Base-by-base conservation (phyloP, 2,888 invertebrate species). In the Lapara coniferarum region DNA sequence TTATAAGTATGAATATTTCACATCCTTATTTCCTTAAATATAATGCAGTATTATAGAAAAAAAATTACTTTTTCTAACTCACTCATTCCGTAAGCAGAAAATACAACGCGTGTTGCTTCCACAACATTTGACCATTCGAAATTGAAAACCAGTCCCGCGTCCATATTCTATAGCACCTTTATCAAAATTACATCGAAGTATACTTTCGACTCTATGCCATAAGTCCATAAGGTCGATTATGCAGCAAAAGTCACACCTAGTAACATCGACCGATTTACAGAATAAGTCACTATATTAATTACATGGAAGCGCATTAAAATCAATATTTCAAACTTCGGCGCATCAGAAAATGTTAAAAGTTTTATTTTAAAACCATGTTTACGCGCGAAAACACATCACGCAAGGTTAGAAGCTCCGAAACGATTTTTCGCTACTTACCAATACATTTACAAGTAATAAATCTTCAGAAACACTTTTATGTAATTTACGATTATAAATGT, bases 231-330 rank as follows among this genome's bases (percentile, higher is more conserved):
- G 80, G 82, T 77, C 72, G 69, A 87, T 72, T 82, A 80, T 88
- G 69, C 77, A 75, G 77, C 78, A 80, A 71, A 75, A 76, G 70
- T 70, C 70, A 69, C 71, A 52, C 76, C 81, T 81, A 74, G 75
- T 74, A 75, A 77, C 72, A 71, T 79, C 80, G 87, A 78, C 76
- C 82, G 75, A 86, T 85, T 82, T 83, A 71, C 82, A 86, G 91
- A 92, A 89, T 92, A 91, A 75, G 76, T 75, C 81, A 76, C 75
- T 71, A 25, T 68, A 77, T 83, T 89, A 87, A 87, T 86, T 84
- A 85, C 81, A 82, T 77, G 78, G 74, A 71, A 75, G 75, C 70
- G 70, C 75, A 78, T 77, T 74, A 82, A 80, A 82, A 79, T 78
- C 75, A 69, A 75, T 77, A 74, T 56, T 66, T 70, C 70, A 66